These are phyloP conservation scores for Chanos chanos DNA, from an alignment of 2,797 vertebrate genomes.

Conservation along the genomic window DNA sequence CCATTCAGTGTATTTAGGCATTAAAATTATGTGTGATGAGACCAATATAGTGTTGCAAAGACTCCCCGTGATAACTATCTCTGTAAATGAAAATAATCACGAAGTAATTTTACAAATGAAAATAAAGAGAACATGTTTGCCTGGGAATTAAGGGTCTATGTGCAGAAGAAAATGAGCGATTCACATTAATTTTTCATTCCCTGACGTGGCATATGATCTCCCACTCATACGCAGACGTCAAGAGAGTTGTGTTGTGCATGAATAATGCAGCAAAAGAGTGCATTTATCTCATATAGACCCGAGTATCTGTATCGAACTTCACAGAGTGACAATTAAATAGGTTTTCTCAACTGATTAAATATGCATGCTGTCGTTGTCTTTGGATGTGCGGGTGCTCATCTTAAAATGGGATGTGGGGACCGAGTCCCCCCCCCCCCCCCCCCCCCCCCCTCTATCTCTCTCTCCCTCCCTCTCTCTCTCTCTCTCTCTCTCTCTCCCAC, in stretches of 20 bases:
- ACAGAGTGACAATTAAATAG: slow-evolving; percentile 39
- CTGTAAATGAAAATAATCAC: too few species aligned
- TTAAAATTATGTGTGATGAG: too few species aligned
- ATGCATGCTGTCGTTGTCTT: slow-evolving; percentile 28
- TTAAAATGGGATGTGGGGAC: slow-evolving; percentile 11
- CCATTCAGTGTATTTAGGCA: too few species aligned
- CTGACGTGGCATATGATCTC: slow-evolving; percentile 19
- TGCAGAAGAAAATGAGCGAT: slow-evolving; percentile 22
- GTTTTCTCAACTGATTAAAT: slow-evolving; percentile 26
- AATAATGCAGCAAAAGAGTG: slow-evolving; percentile 31
- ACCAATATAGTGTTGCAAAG: too few species aligned
- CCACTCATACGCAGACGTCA: slow-evolving; percentile 14
- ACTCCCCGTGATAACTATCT: too few species aligned
- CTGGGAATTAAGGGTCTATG: slow-evolving; percentile 31
- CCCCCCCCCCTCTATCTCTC: too few species aligned
- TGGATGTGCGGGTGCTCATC: neutral
- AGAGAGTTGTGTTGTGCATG: slow-evolving; percentile 27
- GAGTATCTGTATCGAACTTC: slow-evolving; percentile 29
- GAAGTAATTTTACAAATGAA: neutral
- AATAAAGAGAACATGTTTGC: slow-evolving; percentile 7
- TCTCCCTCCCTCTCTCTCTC: too few species aligned
- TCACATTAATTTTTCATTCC: slow-evolving; percentile 28
- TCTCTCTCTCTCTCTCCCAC: too few species aligned
- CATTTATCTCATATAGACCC: slow-evolving; percentile 37
- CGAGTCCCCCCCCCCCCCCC: neutral